Conservation (phyloP, 2,888 invertebrate genomes). For the Epinotia bilunana region DNA sequence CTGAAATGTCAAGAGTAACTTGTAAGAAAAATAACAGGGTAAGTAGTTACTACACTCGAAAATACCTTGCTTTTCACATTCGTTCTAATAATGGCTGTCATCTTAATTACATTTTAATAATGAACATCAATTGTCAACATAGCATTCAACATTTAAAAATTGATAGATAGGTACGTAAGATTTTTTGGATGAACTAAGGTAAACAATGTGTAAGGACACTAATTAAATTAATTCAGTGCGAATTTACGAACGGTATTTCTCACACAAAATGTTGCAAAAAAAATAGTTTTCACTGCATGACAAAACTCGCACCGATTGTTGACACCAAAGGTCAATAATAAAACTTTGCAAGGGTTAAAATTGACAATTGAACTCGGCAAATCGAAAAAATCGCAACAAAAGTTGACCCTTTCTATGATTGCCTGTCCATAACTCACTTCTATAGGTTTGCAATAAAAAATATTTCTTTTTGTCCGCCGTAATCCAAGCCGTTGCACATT, state of each 20-base stretch:
- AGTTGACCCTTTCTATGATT: constrained; percentile 77
- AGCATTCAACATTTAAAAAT: too few species aligned
- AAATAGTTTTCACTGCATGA: not conserved
- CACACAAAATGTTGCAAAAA: constrained; percentile 27
- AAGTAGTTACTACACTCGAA: constrained; percentile 8
- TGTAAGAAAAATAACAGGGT: constrained; percentile 29
- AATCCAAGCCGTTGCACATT: constrained; percentile 75
- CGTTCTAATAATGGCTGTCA: not conserved
- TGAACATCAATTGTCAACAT: too few species aligned
- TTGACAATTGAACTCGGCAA: constrained; percentile 56
- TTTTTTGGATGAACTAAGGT: too few species aligned
- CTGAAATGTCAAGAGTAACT: constrained; percentile 52
- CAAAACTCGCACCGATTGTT: constrained; percentile 22
- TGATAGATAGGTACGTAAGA: too few species aligned
- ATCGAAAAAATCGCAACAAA: constrained; percentile 56
- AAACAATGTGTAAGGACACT: too few species aligned
- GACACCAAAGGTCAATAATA: constrained; percentile 53
- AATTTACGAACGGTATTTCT: not conserved
- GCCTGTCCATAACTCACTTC: constrained; percentile 67
- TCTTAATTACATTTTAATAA: too few species aligned
- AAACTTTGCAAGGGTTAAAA: constrained; percentile 64
- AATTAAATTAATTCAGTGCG: constrained; percentile 8
- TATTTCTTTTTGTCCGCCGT: constrained; percentile 61
- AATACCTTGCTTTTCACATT: not conserved
- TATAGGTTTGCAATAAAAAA: constrained; percentile 54